These are phyloP conservation scores for Aplodontia rufa DNA, from an alignment of 2,113 vertebrate species.

Conservation along the genomic window DNA sequence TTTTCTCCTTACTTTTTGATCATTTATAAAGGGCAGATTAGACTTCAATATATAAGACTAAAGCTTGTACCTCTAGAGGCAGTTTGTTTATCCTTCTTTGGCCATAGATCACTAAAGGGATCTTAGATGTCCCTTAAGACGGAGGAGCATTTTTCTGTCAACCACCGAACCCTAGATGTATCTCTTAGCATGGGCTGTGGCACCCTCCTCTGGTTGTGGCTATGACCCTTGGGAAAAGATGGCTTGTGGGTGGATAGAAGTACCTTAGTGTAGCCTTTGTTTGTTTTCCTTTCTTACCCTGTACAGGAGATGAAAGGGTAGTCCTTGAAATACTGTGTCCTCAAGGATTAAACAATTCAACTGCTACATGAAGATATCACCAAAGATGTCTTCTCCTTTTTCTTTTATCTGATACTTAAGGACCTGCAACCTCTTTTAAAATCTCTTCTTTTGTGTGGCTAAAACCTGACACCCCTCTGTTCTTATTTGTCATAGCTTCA, in stretches of 20 bases:
- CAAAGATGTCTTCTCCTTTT: not conserved
- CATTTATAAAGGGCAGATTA: not conserved
- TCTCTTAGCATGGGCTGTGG: not conserved
- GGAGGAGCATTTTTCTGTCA: not conserved
- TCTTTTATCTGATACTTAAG: slow-evolving; percentile 41
- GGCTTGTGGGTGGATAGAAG: not conserved
- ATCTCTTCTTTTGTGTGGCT: not conserved
- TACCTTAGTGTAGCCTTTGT: not conserved
- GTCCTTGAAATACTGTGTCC: not conserved
- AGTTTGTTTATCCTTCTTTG: not conserved
- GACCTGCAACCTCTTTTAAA: not conserved
- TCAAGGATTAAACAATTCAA: not conserved
- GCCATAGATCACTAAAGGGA: not conserved
- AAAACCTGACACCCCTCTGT: not conserved
- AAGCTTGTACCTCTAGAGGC: not conserved
- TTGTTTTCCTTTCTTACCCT: not conserved
- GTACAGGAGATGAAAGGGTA: not conserved
- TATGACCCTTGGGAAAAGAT: not conserved
- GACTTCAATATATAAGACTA: not conserved
- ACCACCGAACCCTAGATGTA: not conserved
- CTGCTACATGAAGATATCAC: not conserved
- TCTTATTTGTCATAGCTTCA: not conserved
- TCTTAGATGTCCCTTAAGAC: not conserved
- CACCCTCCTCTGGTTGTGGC: not conserved
- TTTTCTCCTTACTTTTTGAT: not conserved